Evolutionary conservation across 2,888 invertebrate species (phyloP), one percentile per base, ranked within the genome.

Genomic region (Tryphoninae sp.): DNA sequence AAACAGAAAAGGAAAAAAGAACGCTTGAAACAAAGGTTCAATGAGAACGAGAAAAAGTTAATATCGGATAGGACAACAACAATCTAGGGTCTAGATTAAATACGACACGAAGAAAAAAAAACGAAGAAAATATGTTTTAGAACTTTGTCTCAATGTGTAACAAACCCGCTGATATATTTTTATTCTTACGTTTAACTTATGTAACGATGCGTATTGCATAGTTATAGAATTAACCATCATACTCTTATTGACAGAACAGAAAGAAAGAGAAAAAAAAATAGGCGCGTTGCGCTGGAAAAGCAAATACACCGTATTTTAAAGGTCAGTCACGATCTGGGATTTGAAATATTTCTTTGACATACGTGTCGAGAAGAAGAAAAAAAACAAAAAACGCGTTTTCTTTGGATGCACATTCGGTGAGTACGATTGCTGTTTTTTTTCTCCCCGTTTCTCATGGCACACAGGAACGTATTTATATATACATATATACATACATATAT

Each of bases 301-400:
- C 61, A 55, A 75, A 62, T 64, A 78, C 86, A 88, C 87, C 89
- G 87, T 90, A 89, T 89, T 90, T 90, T 87, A 89, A 90, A 59
- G 87, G 86, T 85, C 87, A 88, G 87, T 84, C 80, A 87, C 87
- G 86, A 87, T 87, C 89, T 90, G 89, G 90, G 89, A 87, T 90
- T 91, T 90, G 90, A 90, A 33, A 77, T 53, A 61, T 69, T 71
- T 64, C 51, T 59, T 75, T 51, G 59, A 61, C 33, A 51, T 45
- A 23, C 61, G 8, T 58, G 26, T 45, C 59, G 75, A 51, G 67
- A 51, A 55, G 11, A n/a, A 42, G 22, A 42, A 13, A 2, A 45
- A 40, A 42, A 22, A 22, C n/a, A 64, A 58, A 33, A 19, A 33
- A 59, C 16, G 51, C 40, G 40, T 59, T 13, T 75, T 59, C 58